phyloP scores from a whole-genome alignment of 2,113 vertebrate genomes.

The Oryzias curvinotus region DNA sequence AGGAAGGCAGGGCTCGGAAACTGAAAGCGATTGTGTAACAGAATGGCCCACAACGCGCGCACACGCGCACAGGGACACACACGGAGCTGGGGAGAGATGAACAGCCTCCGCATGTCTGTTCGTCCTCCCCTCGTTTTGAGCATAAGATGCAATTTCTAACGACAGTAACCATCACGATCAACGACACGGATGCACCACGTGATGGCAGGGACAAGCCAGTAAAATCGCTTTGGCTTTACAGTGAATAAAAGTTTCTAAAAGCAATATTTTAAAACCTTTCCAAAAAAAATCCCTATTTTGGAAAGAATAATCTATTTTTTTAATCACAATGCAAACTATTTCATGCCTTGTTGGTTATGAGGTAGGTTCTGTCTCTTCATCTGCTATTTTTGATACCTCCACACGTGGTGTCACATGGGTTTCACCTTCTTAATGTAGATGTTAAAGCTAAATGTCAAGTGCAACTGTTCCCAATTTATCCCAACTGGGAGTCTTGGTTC shows the following conservation, averaged over 20 bases:
- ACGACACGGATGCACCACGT: too few species aligned
- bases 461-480: neutral
- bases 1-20: conserved; percentile 53
- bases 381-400: neutral
- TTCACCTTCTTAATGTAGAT: neutral
- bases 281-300: too few species aligned
- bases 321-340: too few species aligned
- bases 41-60: conserved; percentile 38
- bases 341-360: too few species aligned
- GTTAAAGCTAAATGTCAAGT: neutral
- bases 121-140: neutral
- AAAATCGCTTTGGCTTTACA: too few species aligned
- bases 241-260: too few species aligned
- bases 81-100: conserved; percentile 5
- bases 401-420: neutral
- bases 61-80: conserved; percentile 3
- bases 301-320: too few species aligned
- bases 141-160: too few species aligned
- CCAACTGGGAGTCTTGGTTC: neutral
- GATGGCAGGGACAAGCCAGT: too few species aligned
- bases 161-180: too few species aligned
- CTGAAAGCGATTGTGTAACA: conserved; percentile 64
- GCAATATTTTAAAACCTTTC: too few species aligned
- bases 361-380: neutral
- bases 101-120: neutral